Base-by-base conservation (phyloP, 2,797 vertebrate genomes). In the Garrulus glandarius region DNA sequence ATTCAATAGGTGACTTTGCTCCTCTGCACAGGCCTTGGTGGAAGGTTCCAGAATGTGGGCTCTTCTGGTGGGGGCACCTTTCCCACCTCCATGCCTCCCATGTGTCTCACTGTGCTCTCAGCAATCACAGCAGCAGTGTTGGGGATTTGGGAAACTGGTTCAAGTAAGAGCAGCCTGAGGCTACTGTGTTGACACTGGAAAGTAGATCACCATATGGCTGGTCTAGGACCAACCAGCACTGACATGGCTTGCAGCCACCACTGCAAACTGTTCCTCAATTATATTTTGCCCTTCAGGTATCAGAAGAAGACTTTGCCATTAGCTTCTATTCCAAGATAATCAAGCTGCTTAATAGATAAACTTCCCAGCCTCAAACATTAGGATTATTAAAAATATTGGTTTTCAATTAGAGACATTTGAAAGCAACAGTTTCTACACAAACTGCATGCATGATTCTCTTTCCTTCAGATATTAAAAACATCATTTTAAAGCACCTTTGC, bases 171-270 rank as follows among this genome's bases (percentile, higher is more conserved):
- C 59, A 93, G 55, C 93, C 85, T 57, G 74, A 92, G 89, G 89
- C 77, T 74, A 65, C 53, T 26, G 30, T 30, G 14, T 37, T 82
- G 86, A 68, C 87, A 82, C 13, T 56, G 69, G 41, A 92, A 94
- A 95, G 84, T 65, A 72, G 79, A 92, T 84, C 91, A 90, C 20
- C 71, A 55, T 6, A 56, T 79, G 90, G 84, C 77, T 95, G 77
- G 70, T 67, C 47, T 43, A 89, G 36, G 76, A 86, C 50, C 70
- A 92, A 47, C 59, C 77, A 63, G 72, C 34, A 69, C 17, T 93
- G 83, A 81, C 47, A 78, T 56, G 83, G 90, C 86, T 93, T 72
- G 65, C 39, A 84, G 88, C 88, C 77, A 92, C 84, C 26, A 32
- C 47, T 82, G 81, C 70, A 84, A 79, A 92, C 88, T 92, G 77